These are phyloP conservation scores for Porites cylindrica DNA, from an alignment of 92 coral and sea anemone genomes.

Conservation along the genomic window DNA sequence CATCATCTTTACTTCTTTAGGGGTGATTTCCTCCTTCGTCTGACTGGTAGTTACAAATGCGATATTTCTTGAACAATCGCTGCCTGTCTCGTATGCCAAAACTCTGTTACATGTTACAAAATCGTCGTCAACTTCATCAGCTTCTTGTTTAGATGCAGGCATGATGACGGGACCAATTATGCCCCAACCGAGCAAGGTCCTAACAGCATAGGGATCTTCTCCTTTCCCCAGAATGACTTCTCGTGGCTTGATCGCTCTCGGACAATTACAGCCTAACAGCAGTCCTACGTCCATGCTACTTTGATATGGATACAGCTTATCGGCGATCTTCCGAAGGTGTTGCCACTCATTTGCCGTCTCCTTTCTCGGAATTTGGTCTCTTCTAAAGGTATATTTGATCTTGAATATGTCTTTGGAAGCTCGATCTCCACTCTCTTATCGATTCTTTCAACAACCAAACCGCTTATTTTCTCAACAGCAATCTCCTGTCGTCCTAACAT, in stretches of 20 bases:
- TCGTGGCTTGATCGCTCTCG: conserved; percentile 43
- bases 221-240: conserved; percentile 27
- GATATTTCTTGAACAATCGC: too few species aligned
- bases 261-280: conserved; percentile 48
- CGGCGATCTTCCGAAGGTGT: background rate
- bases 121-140: too few species aligned
- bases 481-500: conserved; percentile 48
- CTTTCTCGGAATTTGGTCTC: conserved; percentile 5
- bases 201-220: conserved; percentile 18
- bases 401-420: conserved; percentile 40
- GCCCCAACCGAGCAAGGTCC: conserved; percentile 58
- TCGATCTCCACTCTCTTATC: conserved; percentile 14
- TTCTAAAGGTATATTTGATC: background rate
- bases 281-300: background rate
- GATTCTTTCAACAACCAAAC: conserved; percentile 35
- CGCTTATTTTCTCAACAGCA: conserved; percentile 49
- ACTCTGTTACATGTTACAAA: too few species aligned
- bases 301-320: background rate
- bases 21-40: too few species aligned
- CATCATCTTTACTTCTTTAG: too few species aligned
- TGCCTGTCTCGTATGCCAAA: too few species aligned
- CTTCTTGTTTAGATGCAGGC: too few species aligned
- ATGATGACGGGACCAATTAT: conserved; percentile 36
- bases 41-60: too few species aligned
- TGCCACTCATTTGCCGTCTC: background rate